Conservation (phyloP, 2,888 invertebrate species). For the Scaptomyza tumidula region DNA sequence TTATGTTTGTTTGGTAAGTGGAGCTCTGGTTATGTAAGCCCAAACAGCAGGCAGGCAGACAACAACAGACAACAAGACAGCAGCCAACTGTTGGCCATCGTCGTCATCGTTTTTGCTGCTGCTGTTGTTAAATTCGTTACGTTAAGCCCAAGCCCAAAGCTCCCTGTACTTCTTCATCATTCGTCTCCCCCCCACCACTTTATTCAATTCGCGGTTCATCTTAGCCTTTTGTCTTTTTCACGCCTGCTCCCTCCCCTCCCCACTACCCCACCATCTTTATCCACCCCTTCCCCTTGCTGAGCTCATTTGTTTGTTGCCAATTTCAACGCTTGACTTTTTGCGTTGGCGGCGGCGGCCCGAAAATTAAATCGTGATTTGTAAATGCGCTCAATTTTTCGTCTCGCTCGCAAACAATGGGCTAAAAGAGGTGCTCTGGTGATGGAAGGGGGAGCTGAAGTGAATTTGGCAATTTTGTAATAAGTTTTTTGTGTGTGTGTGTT, state of each 20-base stretch:
- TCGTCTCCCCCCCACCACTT: not conserved
- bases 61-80: conserved; percentile 12
- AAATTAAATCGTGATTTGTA: conserved; percentile 82
- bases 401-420: conserved; percentile 31
- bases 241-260: conserved; percentile 33
- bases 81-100: conserved; percentile 63
- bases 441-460: conserved; percentile 10
- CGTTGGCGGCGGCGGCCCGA: conserved; percentile 57
- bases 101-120: conserved; percentile 15
- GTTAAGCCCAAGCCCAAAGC: conserved; percentile 39
- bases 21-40: conserved; percentile 68
- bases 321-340: conserved; percentile 74
- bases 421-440: not conserved
- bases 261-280: not conserved
- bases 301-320: conserved; percentile 79
- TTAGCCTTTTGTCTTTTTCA: conserved; percentile 75
- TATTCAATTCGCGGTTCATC: conserved; percentile 13
- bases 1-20: conserved; percentile 78
- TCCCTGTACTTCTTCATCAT: not conserved
- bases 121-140: conserved; percentile 40
- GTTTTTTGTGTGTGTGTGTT: conserved; percentile 46
- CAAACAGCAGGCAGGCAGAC: conserved; percentile 10
- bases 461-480: conserved; percentile 79
- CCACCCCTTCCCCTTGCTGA: not conserved
- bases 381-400: conserved; percentile 74